Base-by-base conservation (phyloP, 2,113 vertebrate species). In the Cinclus cinclus region DNA sequence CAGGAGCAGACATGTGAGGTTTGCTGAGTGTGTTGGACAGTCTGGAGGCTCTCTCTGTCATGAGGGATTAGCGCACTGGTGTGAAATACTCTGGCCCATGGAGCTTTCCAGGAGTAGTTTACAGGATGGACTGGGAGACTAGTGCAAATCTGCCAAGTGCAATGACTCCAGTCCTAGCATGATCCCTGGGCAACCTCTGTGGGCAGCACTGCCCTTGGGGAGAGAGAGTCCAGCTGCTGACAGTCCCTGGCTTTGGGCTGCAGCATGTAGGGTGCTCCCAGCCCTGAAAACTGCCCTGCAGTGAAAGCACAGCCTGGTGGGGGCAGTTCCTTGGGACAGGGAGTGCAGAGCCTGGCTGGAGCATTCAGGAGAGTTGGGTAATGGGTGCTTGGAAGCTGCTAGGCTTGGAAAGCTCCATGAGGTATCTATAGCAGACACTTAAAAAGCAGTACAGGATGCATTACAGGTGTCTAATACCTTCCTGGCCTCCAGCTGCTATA, bases 131-230 rank as follows among this genome's bases (percentile, higher is more conserved):
- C 37, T 56, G 37, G 33, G 68, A 77, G 7, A 52, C 9, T 23
- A 8, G 21, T 30, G 76, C 46, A 52, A 5, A 69, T 56, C 62
- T 86, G 37, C 46, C 14, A 20, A 50, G 75, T 6, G 11, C 11
- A 4, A n/a, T 23, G 17, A 30, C 25, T 59, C 23, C 11, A 28
- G 35, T 25, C 28, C 31, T 11, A 6, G 71, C 2, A 1, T 0
- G 0, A 52, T 33, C 33, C 4, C 5, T 35, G 31, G 47, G 15
- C 49, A 77, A 68, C 63, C n/a, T 25, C 44, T 39, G 23, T 25
- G 59, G 42, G 78, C 49, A 81, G 83, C 28, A 3, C 52, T 73
- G 68, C 25, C 44, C 33, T 16, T 73, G 16, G 3, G 22, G 21
- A 80, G 64, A 68, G 31, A 24, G 33, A 30, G 27, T n/a, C 16